These are phyloP conservation scores for Heptranchias perlo DNA, from an alignment of 2,113 vertebrate genomes.

Conservation along the genomic window DNA sequence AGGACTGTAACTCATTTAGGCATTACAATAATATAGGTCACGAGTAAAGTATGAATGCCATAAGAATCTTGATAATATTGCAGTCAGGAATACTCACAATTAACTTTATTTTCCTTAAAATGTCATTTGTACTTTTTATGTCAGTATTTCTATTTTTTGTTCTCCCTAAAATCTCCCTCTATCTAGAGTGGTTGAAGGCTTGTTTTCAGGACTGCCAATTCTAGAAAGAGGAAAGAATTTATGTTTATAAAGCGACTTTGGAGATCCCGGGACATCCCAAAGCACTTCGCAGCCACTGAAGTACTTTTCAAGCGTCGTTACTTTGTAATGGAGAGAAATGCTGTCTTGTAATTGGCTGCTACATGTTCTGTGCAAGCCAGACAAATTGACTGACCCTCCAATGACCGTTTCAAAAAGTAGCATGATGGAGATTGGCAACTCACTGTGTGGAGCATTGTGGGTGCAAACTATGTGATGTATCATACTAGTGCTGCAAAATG, in stretches of 20 bases:
- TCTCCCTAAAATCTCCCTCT: background rate
- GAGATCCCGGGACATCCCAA: background rate
- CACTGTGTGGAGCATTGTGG: background rate
- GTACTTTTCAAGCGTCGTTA: background rate
- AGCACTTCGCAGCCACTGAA: background rate
- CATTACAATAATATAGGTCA: background rate
- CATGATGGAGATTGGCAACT: background rate
- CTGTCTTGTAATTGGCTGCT: background rate
- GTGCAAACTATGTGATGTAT: background rate
- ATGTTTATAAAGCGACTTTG: background rate
- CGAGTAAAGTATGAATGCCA: background rate
- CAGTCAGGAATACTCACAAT: background rate
- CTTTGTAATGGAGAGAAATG: background rate
- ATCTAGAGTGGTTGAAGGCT: background rate
- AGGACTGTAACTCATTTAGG: background rate
- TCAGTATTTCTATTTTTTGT: background rate
- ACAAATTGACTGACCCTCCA: background rate
- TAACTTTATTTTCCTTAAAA: background rate
- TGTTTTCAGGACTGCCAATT: background rate
- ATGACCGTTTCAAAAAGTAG: background rate
- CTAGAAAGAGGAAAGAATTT: background rate
- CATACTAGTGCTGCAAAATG: background rate
- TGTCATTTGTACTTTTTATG: background rate
- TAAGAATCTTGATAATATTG: background rate
- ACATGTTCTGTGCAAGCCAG: background rate